Conservation (phyloP, 1,140 invertebrate genomes). For the Drosophila orosa region DNA sequence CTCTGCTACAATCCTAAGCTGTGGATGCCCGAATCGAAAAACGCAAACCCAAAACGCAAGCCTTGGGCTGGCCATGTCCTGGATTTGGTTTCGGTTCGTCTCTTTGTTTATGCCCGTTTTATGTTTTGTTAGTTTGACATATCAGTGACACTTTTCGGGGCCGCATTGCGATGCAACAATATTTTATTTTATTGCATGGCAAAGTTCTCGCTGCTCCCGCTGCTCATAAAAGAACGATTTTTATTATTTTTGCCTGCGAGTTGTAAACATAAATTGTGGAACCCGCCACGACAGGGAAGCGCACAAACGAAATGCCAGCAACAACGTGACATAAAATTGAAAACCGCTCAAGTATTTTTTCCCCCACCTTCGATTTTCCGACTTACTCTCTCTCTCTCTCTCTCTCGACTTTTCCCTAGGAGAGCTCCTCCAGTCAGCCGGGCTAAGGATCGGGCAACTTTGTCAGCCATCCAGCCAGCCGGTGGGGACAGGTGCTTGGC, state of each 20-base stretch:
- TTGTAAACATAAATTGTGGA: slow-evolving; percentile 76
- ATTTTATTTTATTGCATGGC: slow-evolving; percentile 76
- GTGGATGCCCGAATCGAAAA: neutral
- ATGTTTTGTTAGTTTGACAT: slow-evolving; percentile 81
- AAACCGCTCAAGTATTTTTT: slow-evolving; percentile 60
- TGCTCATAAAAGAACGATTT: slow-evolving; percentile 73
- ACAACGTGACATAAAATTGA: slow-evolving; percentile 66
- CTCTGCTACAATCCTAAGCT: slow-evolving; percentile 9
- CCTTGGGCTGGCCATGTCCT: slow-evolving; percentile 9
- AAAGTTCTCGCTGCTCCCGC: slow-evolving; percentile 40
- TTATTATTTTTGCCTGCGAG: slow-evolving; percentile 63
- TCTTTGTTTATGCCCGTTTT: slow-evolving; percentile 72
- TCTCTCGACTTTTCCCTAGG: slow-evolving; percentile 9
- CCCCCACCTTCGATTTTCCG: slow-evolving; percentile 31
- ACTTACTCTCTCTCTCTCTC: slow-evolving; percentile 11
- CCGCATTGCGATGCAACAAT: slow-evolving; percentile 66
- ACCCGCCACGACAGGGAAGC: slow-evolving; percentile 5
- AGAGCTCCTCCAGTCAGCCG: neutral
- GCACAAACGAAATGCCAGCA: slow-evolving; percentile 31
- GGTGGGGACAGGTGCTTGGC: slow-evolving; percentile 63
- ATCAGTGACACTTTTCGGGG: slow-evolving; percentile 73
- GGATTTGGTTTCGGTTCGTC: slow-evolving; percentile 27
- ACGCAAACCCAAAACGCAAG: slow-evolving; percentile 8
- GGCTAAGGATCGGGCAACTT: slow-evolving; percentile 53
- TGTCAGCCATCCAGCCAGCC: slow-evolving; percentile 45